A percentile compares a stretch with the other conserved stretches of the same genome.
phyloP scores from a whole-genome alignment of 2,797 vertebrate species.

The Sebastes reedi region DNA sequence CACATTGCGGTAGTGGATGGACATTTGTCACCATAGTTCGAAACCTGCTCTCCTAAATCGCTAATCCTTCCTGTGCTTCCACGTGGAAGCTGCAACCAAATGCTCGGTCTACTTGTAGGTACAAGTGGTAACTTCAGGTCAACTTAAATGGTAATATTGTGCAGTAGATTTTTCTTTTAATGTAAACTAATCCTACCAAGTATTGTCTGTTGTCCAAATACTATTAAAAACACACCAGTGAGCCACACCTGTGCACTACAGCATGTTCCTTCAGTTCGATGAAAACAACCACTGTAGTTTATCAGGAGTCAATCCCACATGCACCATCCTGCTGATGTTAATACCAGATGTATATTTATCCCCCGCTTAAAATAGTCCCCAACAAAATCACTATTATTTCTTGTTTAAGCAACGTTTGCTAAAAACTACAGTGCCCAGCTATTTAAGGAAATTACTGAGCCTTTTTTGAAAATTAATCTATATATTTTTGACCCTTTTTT shows the following conservation, averaged over 20 bases:
- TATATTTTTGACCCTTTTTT: too few relatives aligned
- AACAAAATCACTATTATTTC: background rate
- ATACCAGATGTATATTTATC: background rate
- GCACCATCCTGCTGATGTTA: background rate
- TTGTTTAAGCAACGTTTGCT: background rate
- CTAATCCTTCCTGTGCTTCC: background rate
- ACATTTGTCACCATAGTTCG: constrained; percentile 26
- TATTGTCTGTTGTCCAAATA: background rate
- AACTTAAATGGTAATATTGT: background rate
- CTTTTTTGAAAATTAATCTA: too few relatives aligned
- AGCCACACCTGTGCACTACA: background rate
- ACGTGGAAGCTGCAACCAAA: background rate
- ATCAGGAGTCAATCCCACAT: background rate
- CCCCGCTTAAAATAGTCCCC: background rate
- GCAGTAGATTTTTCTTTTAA: background rate
- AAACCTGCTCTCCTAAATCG: background rate
- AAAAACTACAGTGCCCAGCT: background rate
- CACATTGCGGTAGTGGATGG: constrained; percentile 4
- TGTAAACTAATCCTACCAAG: background rate
- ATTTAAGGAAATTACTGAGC: background rate
- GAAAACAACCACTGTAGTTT: background rate
- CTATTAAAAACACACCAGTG: background rate
- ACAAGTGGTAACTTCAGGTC: background rate
- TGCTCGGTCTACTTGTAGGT: background rate
- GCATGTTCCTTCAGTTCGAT: background rate